Conservation (phyloP, 2,113 vertebrate species). For the Pao palembangensis region DNA sequence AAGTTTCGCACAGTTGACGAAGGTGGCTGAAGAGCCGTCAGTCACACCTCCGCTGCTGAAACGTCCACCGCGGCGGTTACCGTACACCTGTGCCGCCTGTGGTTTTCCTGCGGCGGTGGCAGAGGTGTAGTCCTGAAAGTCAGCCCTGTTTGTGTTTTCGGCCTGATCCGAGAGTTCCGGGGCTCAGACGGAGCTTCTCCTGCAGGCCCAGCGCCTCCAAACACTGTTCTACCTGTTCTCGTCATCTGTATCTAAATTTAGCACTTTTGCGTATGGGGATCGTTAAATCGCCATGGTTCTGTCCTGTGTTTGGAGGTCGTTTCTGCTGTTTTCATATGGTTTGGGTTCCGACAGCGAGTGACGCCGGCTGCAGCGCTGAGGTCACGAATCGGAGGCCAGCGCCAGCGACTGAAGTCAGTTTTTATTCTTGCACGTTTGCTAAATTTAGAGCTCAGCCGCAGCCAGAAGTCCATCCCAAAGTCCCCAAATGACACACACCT, state of each 20-base stretch:
- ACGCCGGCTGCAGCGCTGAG: slow-evolving; percentile 61
- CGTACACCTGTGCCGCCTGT: slow-evolving; percentile 59
- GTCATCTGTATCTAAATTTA: slow-evolving; percentile 1
- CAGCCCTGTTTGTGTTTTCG: slow-evolving; percentile 67
- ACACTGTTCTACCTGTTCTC: too few relatives aligned
- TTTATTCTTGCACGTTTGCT: slow-evolving; percentile 69
- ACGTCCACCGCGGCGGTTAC: slow-evolving; percentile 4
- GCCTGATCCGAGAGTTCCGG: slow-evolving; percentile 49
- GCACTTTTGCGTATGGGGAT: slow-evolving; percentile 28
- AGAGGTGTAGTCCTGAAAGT: slow-evolving; percentile 64
- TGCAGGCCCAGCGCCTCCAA: neutral
- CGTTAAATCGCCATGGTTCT: slow-evolving; percentile 43
- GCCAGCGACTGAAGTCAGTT: slow-evolving; percentile 62
- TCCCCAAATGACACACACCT: slow-evolving; percentile 65
- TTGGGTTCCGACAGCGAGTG: slow-evolving; percentile 68
- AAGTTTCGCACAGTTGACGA: slow-evolving; percentile 43
- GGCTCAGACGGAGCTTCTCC: slow-evolving; percentile 57
- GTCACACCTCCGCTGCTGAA: slow-evolving; percentile 41
- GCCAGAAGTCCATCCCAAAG: slow-evolving; percentile 57
- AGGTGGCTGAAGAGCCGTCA: slow-evolving; percentile 55
- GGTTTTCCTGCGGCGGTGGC: slow-evolving; percentile 48
- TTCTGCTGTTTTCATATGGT: slow-evolving; percentile 64
- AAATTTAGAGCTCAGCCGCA: slow-evolving; percentile 62
- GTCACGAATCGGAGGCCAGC: slow-evolving; percentile 55
- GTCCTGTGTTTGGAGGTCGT: slow-evolving; percentile 25